Evolutionary conservation across 2,888 invertebrate genomes (phyloP), one percentile per base, ranked within the genome.

Genomic region (Agrypnus murinus): DNA sequence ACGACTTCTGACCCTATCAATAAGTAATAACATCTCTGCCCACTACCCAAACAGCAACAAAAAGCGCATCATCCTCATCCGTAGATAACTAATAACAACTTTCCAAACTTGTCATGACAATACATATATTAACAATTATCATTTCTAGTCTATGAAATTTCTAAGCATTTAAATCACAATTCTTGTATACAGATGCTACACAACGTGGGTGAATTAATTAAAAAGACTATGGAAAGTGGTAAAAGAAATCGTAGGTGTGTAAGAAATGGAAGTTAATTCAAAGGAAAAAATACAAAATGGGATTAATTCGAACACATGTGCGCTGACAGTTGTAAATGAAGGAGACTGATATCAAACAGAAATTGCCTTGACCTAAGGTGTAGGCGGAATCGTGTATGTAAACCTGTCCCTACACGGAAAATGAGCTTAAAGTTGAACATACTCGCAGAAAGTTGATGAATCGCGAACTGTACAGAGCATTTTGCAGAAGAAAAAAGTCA

Each of bases 241-340:
- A 34, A 60, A 48, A 63, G 50, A 14, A 38, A 25, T 25, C 50
- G 67, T 68, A 64, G 67, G 68, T 68, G 68, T 64, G 67, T 59
- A 59, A 46, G 58, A 55, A 64, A 71, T 50, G 38, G 70, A 55
- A 48, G 62, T 60, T 55, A 45, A 53, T 65, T 45, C 60, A 50
- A 48, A 53, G 12, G 40, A 45, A 64, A 68, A 38, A 65, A 53
- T 45, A 72, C 72, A 68, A 73, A 74, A 74, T 60, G 68, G 74
- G 69, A 76, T 70, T 76, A 72, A 74, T 72, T 65, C 58, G 71
- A 74, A 76, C 76, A 76, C 69, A 74, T 76, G 75, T 75, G 72
- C 63, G 65, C 75, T 71, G 76, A 76, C 76, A 76, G 74, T 76
- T 76, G 72, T 64, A 64, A 64, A 64, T 55, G 64, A 64, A 63